Base-by-base conservation (phyloP, 2,797 vertebrate species). In the Pachyuromys duprasi region DNA sequence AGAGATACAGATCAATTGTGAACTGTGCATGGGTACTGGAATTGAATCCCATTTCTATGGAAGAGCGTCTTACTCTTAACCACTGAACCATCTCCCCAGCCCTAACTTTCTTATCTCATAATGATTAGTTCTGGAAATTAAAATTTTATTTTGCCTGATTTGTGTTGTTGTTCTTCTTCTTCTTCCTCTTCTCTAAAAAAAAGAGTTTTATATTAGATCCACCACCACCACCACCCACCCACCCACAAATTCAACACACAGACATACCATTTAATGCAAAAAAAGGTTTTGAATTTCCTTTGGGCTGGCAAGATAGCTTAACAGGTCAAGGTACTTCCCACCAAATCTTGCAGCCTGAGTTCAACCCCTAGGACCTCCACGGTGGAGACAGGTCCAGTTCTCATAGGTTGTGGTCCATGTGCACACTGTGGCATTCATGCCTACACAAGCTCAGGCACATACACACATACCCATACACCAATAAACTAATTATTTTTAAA, bases 81-180 rank as follows among this genome's bases (percentile, higher is more conserved):
- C 39, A 65, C 81, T 63, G 31, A 45, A 31, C 81, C 17, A 65
- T 83, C 60, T 42, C 26, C 45, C 81, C 11, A 17, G 9, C 60
- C 81, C 60, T 20, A 74, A 72, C 18, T 39, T 72, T n/a, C 33
- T 70, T 24, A 42, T 74, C 22, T 74, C 39, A 42, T 39, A 82
- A 86, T 89, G 17, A 74, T 39, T 90, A 72, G 36, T 80, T 87
- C 55, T 53, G n/a, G 63, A 39, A 93, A 90, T 93, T 95, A 82
- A 55, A 63, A 60, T 86, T 95, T 87, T 94, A 94, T 69, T 81
- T 92, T 89, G 12, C 36, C 90, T 92, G 45, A 81, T 45, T 55
- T 90, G 89, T 87, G 8, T 49, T 49, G 45, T 45, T 45, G 45
- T 45, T 45, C 5, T 45, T 45, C 45, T 45, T 45, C 5, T 45